Conservation (phyloP, 92 coral and sea anemone genomes). For the Bergia sp. region DNA sequence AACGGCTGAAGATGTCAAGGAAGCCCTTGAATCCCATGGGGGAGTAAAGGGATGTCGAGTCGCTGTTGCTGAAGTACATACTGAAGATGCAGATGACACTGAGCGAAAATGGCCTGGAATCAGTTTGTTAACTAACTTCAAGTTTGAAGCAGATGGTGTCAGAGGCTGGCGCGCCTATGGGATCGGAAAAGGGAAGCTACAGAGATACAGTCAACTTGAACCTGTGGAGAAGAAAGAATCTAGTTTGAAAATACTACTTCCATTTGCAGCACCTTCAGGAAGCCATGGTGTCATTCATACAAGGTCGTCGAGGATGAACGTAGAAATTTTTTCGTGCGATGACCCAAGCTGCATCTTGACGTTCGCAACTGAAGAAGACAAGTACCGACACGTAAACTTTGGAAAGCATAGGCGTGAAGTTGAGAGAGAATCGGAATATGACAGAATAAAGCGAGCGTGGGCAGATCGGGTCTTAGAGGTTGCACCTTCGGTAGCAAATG, state of each 20-base stretch:
- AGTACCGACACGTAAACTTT: not conserved
- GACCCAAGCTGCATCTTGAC: constrained; percentile 18
- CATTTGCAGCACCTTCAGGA: not conserved
- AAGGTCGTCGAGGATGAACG: not conserved
- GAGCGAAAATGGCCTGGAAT: constrained; percentile 23
- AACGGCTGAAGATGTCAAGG: constrained; percentile 13
- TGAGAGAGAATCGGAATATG: constrained; percentile 14
- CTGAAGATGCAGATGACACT: not conserved
- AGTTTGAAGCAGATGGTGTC: not conserved
- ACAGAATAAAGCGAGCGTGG: constrained; percentile 23
- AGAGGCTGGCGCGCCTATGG: constrained; percentile 22
- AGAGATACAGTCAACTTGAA: not conserved
- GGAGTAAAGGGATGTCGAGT: constrained; percentile 50
- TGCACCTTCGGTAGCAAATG: constrained; percentile 1
- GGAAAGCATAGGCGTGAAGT: constrained; percentile 17
- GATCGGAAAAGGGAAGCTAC: not conserved
- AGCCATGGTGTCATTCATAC: not conserved
- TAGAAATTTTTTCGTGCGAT: not conserved
- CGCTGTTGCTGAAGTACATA: not conserved
- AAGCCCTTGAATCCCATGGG: constrained; percentile 35
- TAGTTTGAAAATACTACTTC: not conserved
- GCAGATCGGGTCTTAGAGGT: constrained; percentile 11
- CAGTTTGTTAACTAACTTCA: constrained; percentile 1
- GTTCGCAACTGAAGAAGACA: constrained; percentile 17
- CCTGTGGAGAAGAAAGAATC: not conserved